Base-by-base conservation (phyloP, 35 echinoderm and acorn worm species). In the Stichopus chloronotus region DNA sequence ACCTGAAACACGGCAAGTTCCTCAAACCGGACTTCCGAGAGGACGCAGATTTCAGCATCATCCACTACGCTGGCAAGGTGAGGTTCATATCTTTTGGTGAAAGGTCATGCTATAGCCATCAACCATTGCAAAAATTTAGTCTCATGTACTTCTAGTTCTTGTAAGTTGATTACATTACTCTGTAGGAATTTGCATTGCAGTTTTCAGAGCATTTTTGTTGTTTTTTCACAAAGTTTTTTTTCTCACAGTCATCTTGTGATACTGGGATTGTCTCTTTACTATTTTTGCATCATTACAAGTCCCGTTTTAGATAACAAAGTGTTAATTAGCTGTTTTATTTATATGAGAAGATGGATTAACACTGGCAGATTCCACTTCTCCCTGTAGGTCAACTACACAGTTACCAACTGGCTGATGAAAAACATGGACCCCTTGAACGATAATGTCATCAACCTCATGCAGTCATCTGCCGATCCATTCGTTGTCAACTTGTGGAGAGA, bases 391-490 rank as follows among this genome's bases (percentile, higher is more conserved):
- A 63, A 92, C 86, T 99, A 99, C 90, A 95, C 56, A 65, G 86
- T 84, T 8, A 54, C 59, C 12, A 71, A 92, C n/a, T 99, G 97
- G 97, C 90, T 96, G 91, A 94, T 95, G 54, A 99, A 96, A 94
- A 99, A 99, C 92, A 99, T 99, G 97, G 97, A 99, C 88, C 97
- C 97, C 14, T 88, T 99, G 55, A 99, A 99, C 74, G 97, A 99
- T 61, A 99, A 96, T 58, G 94, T 99, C 30, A 81, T 99, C 13
- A 17, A 20, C 19, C 88, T 99, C 7, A 78, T 99, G 78, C 95
- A 93, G 79, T 74, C 79, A 53, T 99, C 97, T 25, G 83, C 92
- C 14, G 95, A 96, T 30, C 72, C 93, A 25, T 99, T 95, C 60
- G 77, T 96, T 55, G 65, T 81, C 63, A 93, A 94, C 56, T 69